Conservation (phyloP, 2,797 vertebrate species). For the Phalloptychus januarius region DNA sequence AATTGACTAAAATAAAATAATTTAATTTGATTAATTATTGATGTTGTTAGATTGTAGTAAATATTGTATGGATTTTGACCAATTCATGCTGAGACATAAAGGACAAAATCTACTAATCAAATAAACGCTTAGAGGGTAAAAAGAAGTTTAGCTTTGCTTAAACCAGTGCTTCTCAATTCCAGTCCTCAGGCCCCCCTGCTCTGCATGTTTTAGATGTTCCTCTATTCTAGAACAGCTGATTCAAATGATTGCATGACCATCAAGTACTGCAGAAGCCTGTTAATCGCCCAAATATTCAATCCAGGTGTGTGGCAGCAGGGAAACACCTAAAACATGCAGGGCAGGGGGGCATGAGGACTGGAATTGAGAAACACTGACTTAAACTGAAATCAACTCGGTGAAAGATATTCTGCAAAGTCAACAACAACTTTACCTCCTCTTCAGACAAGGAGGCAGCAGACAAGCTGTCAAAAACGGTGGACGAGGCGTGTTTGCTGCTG, state of each 20-base stretch:
- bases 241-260: too few relatives aligned
- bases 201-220: too few relatives aligned
- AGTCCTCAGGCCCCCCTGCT: too few relatives aligned
- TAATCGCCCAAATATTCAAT: too few relatives aligned
- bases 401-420: not conserved
- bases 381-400: not conserved
- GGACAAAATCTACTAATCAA: not conserved
- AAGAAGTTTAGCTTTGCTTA: not conserved
- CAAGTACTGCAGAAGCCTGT: too few relatives aligned
- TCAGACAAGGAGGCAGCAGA: slow-evolving; percentile 96
- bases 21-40: not conserved
- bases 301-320: too few relatives aligned
- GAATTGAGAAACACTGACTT: not conserved
- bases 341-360: too few relatives aligned
- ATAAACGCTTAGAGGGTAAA: not conserved
- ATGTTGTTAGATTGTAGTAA: not conserved
- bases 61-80: not conserved
- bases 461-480: slow-evolving; percentile 95
- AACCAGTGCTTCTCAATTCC: too few relatives aligned
- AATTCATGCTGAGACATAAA: not conserved
- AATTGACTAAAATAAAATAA: not conserved
- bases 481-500: slow-evolving; percentile 95
- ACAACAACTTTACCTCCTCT: slow-evolving; percentile 8
- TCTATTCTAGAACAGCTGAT: too few relatives aligned
- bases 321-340: too few relatives aligned